Percentiles rank a stretch among this genome's conserved stretches.
Conservation (phyloP, 2,888 invertebrate species). For the Agrotis ipsilon region DNA sequence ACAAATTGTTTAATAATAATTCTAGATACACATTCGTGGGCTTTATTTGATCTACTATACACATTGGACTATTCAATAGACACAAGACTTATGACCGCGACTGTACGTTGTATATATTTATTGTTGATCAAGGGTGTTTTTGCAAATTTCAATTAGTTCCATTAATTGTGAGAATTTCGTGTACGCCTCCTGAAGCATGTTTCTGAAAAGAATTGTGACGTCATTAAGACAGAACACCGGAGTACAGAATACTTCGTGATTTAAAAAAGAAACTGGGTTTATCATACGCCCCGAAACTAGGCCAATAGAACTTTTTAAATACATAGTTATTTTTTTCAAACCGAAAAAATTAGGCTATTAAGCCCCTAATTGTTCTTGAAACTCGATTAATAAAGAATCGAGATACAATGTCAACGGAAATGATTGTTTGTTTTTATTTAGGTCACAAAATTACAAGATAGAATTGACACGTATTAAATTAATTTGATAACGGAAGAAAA, state of each 20-base stretch:
- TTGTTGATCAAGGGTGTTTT: slow-evolving; percentile 58
- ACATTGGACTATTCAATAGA: slow-evolving; percentile 41
- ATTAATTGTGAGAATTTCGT: slow-evolving; percentile 81
- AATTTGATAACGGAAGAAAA: too few relatives aligned
- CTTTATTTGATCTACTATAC: slow-evolving; percentile 50
- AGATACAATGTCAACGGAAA: too few relatives aligned
- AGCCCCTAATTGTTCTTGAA: too few relatives aligned
- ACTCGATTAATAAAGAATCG: too few relatives aligned
- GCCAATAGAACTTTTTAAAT: too few relatives aligned
- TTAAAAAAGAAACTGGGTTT: background rate
- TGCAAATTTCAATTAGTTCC: slow-evolving; percentile 80
- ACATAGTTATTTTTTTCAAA: too few relatives aligned
- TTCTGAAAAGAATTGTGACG: slow-evolving; percentile 73
- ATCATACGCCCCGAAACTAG: background rate
- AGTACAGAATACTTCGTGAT: too few relatives aligned
- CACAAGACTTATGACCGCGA: slow-evolving; percentile 68
- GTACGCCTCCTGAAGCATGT: slow-evolving; percentile 85
- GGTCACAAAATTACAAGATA: too few relatives aligned
- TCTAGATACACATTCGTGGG: slow-evolving; percentile 37
- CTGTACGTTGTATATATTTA: slow-evolving; percentile 61
- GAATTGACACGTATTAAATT: too few relatives aligned
- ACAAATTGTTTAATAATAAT: slow-evolving; percentile 38
- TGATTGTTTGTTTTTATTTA: too few relatives aligned
- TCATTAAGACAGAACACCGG: too few relatives aligned
- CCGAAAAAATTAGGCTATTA: background rate